Evolutionary conservation across 2,113 vertebrate genomes (phyloP), one percentile per base, ranked within the genome.

Genomic region (Charina bottae): DNA sequence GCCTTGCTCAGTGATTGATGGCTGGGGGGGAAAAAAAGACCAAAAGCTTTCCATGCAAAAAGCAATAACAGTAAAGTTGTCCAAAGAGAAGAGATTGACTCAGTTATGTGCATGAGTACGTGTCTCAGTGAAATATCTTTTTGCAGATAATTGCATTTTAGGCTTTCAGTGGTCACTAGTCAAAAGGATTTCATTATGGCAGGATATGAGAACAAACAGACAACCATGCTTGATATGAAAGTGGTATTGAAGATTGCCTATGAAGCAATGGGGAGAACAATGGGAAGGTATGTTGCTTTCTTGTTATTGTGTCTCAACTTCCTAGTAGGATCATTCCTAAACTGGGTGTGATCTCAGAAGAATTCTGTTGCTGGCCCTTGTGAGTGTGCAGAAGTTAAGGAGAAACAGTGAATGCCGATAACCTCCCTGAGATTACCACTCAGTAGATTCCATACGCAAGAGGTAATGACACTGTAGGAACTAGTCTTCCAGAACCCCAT

Each of bases 111-210:
- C 78, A 93, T 85, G 54, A 24, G 64, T 90, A 62, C 90, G 60
- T 0, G 33, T 33, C 17, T 89, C 87, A 83, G 89, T 17, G 0
- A 3, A 91, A 26, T 8, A 90, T n/a, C 92, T 83, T 92, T 13
- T 92, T 93, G 90, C 17, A 0, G 4, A 0, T 84, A 94, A 95
- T 91, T 89, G 95, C 62, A 0, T 89, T 96, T 94, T 92, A 94
- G 96, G 42, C 94, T 92, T 60, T 59, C 83, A 92, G 55, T 5
- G 49, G 90, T 64, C 49, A 23, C 68, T 85, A 11, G 46, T 55
- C 88, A 64, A 89, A 92, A 92, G 89, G 59, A 53, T 85, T 92
- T 92, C 58, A 92, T 89, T 78, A 42, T 42, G 72, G 33, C 7
- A 17, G 72, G 72, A 42, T 42, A 78, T 78, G 62, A 64, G 91